Evolutionary conservation across 2,888 invertebrate species (phyloP).

Genomic region (Drosophila fulvimacula): DNA sequence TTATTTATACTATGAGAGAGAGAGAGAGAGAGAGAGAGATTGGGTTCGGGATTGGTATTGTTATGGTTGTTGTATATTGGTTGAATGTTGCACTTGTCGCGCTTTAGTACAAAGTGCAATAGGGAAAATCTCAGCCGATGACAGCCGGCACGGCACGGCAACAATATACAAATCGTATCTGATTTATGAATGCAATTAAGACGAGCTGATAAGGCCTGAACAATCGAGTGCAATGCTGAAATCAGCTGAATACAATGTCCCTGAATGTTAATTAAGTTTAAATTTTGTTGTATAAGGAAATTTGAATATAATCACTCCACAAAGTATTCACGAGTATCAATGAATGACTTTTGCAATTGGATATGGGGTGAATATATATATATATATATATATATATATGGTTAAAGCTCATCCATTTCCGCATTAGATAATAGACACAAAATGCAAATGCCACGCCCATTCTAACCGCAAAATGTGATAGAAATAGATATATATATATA

Average conservation of each 20-base stretch:
- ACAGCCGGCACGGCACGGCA: constrained; percentile 3
- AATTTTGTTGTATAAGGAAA: background rate
- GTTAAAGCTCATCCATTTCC: background rate
- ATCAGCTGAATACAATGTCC: constrained; percentile 5
- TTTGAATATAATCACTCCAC: background rate
- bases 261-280: constrained; percentile 3
- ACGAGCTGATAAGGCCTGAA: constrained; percentile 29
- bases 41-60: constrained; percentile 11
- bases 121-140: constrained; percentile 21
- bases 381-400: background rate
- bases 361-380: background rate
- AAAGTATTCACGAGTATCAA: background rate
- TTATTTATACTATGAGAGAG: background rate
- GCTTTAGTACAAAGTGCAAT: constrained; percentile 73
- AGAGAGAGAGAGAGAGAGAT: constrained; percentile 16
- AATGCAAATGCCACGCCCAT: background rate
- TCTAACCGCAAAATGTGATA: background rate
- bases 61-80: background rate
- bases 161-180: constrained; percentile 14
- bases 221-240: background rate
- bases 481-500: background rate
- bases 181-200: constrained; percentile 15
- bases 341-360: background rate
- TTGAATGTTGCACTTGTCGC: constrained; percentile 67
- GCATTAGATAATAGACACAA: background rate